phyloP scores from a whole-genome alignment of 1,140 invertebrate genomes.

The Hyles vespertilio region DNA sequence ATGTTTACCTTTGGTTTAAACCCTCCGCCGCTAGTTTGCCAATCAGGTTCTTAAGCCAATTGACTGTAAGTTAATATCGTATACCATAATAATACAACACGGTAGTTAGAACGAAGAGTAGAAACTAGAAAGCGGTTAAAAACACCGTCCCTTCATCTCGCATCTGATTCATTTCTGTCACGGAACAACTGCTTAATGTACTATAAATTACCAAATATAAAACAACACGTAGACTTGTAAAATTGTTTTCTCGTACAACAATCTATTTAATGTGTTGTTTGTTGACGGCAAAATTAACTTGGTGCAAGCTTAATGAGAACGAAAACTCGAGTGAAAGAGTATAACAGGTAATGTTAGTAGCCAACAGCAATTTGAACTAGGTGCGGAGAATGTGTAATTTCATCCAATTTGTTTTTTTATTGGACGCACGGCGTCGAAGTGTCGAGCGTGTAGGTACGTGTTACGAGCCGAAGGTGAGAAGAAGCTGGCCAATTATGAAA shows the following conservation, averaged over 20 bases:
- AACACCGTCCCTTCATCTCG: conserved; percentile 1
- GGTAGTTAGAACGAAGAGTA: too few relatives aligned
- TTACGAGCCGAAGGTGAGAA: conserved; percentile 28
- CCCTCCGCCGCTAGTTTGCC: too few relatives aligned
- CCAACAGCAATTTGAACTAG: conserved; percentile 38
- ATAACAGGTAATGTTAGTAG: conserved; percentile 20
- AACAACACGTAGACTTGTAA: background rate
- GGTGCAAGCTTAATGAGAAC: conserved; percentile 1
- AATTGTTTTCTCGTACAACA: background rate
- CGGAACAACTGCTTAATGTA: conserved; percentile 21
- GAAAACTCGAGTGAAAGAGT: conserved; percentile 27
- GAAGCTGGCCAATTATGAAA: conserved; percentile 36
- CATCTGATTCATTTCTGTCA: conserved; percentile 27
- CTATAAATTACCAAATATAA: conserved; percentile 1
- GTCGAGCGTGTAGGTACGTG: conserved; percentile 20
- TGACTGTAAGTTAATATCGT: too few relatives aligned
- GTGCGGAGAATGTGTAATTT: conserved; percentile 48
- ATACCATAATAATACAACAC: too few relatives aligned
- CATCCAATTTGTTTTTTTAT: conserved; percentile 52
- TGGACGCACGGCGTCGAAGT: conserved; percentile 21
- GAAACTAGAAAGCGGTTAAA: background rate
- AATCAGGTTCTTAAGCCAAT: too few relatives aligned
- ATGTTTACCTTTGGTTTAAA: too few relatives aligned
- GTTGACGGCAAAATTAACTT: background rate
- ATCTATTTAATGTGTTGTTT: background rate